Base-by-base conservation (phyloP, 2,797 vertebrate genomes). In the Labeo calbasu region DNA sequence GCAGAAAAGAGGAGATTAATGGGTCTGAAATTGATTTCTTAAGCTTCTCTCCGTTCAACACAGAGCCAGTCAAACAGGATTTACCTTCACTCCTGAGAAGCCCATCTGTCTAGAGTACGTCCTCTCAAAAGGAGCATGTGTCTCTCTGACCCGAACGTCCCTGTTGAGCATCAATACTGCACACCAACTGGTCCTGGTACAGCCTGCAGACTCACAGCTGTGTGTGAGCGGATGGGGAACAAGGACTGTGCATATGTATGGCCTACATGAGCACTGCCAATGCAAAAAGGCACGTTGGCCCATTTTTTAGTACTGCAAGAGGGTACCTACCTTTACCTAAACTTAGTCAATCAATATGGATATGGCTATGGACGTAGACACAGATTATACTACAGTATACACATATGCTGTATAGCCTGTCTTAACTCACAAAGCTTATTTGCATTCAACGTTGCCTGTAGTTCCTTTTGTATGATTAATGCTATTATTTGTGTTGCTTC, bases 1-100 rank as follows among this genome's bases (percentile, higher is more conserved):
- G 88, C 85, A 89, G 89, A 89, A 81, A 55, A 88, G 87, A 90
- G 90, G 87, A 92, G 92, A 93, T 93, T 93, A 93, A 92, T 91
- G 88, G 85, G 87, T 82, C 81, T 82, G 87, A 89, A 94, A 94
- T 91, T 91, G 90, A 93, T 94, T 93, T 90, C 89, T 92, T 93
- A 93, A 94, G 93, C 93, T 93, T 92, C 91, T 91, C 91, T 91
- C 86, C 89, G 89, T 91, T 93, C 84, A 88, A 71, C 78, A 90
- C 78, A 87, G 89, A 88, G 63, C 88, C 87, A 90, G 90, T 92
- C 89, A 88, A 93, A 93, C 89, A 90, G 92, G 93, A 93, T 93
- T 93, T 93, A 88, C 84, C 85, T 80, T 90, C 68, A 66, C 48
- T 79, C 63, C 88, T 23, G 85, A 91, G 91, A 92, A 87, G 87